These are phyloP conservation scores for Archocentrus centrarchus DNA, from an alignment of 2,113 vertebrate genomes.

Conservation along the genomic window DNA sequence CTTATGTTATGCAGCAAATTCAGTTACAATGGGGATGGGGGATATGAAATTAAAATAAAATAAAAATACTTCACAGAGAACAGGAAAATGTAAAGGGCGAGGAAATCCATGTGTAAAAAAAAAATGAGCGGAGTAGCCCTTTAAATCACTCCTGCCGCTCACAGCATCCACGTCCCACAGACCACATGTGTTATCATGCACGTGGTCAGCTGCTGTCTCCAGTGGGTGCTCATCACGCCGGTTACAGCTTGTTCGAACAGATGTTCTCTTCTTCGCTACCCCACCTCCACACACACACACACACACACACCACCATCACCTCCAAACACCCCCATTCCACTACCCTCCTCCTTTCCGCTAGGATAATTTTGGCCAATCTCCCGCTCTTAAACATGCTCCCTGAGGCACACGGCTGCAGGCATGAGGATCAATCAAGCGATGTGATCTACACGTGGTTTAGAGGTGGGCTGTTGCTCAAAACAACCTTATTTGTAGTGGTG, in stretches of 20 bases:
- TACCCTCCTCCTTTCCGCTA: slow-evolving; percentile 32
- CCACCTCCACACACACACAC: too few species aligned
- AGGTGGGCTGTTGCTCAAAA: neutral
- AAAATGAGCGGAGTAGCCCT: neutral
- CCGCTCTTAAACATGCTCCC: slow-evolving; percentile 51
- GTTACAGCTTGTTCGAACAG: slow-evolving; percentile 49
- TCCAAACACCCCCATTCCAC: neutral
- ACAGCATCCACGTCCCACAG: slow-evolving; percentile 1
- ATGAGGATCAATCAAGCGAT: neutral
- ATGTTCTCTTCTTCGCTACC: slow-evolving; percentile 44
- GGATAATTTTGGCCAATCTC: slow-evolving; percentile 26
- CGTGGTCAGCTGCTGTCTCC: slow-evolving; percentile 32
- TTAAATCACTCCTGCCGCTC: slow-evolving; percentile 8
- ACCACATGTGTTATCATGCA: slow-evolving; percentile 33
- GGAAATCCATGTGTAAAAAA: neutral
- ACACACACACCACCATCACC: neutral
- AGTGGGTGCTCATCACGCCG: slow-evolving; percentile 25
- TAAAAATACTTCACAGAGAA: neutral
- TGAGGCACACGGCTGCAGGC: slow-evolving; percentile 62
- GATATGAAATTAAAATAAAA: neutral
- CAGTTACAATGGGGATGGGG: neutral
- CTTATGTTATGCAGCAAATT: neutral
- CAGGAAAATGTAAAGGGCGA: neutral
- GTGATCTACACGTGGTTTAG: slow-evolving; percentile 6
- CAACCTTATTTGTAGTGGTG: neutral